Evolutionary conservation across 2,113 vertebrate species (phyloP), one percentile per base, ranked within the genome.

Genomic region (Motacilla tschutschensis): DNA sequence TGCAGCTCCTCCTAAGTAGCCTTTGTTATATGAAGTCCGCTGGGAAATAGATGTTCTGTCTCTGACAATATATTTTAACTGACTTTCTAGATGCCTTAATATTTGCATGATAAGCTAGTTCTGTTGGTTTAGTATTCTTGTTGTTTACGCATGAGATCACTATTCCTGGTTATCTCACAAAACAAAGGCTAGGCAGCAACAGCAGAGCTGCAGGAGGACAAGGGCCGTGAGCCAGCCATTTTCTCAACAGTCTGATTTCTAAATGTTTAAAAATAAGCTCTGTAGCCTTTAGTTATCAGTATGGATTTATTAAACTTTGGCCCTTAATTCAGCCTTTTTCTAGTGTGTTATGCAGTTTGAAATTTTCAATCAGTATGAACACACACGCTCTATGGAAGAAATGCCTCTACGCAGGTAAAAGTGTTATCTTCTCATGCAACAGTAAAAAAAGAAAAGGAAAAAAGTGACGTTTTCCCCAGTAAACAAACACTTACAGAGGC

Each of bases 81-180:
- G 97, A 98, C 96, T 97, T 98, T 98, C 98, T 99, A 99, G 98
- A 99, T 99, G 99, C 99, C 99, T 99, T 99, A 99, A 99, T 98
- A 98, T 99, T 98, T 99, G 98, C 99, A 99, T 99, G 99, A 99
- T 98, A 98, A 97, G 98, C 97, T 98, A 98, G 98, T 98, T 98
- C 97, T 98, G 94, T 98, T 97, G 97, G 97, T 97, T 98, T 98
- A 98, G 98, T 98, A 97, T 97, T 98, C 97, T 97, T 97, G 96
- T 97, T 97, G 97, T 98, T 98, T 98, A 98, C 97, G 97, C 97
- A 98, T 98, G 97, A 97, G 97, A 98, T 97, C 96, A 97, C 98
- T 98, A 97, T 98, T 98, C 98, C 98, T 97, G 96, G 98, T 98
- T 98, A 97, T 97, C 95, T 97, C 97, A 98, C 95, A 96, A 96